Base-by-base conservation (phyloP, 2,113 vertebrate genomes). In the Pluvianellus socialis region DNA sequence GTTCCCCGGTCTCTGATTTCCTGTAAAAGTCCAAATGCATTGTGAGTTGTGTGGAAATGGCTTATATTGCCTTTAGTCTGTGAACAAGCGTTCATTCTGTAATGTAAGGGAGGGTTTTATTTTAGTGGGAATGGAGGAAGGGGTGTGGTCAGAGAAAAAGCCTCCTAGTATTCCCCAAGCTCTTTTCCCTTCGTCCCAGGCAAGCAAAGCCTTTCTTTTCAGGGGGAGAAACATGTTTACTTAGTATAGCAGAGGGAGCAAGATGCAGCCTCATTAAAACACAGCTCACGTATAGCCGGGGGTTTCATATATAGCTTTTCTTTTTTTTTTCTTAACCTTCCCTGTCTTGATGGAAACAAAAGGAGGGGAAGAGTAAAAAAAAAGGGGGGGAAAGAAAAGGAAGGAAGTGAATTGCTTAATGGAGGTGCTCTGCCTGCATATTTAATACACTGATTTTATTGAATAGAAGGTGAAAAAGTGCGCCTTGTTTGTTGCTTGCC, bases 391-490 rank as follows among this genome's bases (percentile, higher is more conserved):
- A 92, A 93, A 94, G 82, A 94, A 95, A 95, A 92, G 90, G 91
- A 96, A 97, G 90, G 96, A 97, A 98, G 95, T 90, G 96, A 97
- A 96, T 97, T 97, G 96, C 96, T 97, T 97, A 98, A 98, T 98
- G 97, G 97, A 98, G 96, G 96, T 95, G 88, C 95, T 97, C 92
- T 97, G 95, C 89, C 89, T 98, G 98, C 97, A 98, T 98, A 97
- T 98, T 98, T 98, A 98, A 98, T 98, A 97, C 96, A 96, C 94
- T 95, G 96, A 96, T 98, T 98, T 98, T 98, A 98, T 98, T 98
- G 98, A 98, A 98, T 98, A 98, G 97, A 97, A 97, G 92, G 97
- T 97, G 98, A 98, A 98, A 98, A 98, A 98, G 96, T 98, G 97
- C 38, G 50, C 95, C 94, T 97, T 98, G 98, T 98, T 98, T 98